These are phyloP conservation scores for Hozukius guyotensis DNA, from an alignment of 2,797 vertebrate species.

Conservation along the genomic window DNA sequence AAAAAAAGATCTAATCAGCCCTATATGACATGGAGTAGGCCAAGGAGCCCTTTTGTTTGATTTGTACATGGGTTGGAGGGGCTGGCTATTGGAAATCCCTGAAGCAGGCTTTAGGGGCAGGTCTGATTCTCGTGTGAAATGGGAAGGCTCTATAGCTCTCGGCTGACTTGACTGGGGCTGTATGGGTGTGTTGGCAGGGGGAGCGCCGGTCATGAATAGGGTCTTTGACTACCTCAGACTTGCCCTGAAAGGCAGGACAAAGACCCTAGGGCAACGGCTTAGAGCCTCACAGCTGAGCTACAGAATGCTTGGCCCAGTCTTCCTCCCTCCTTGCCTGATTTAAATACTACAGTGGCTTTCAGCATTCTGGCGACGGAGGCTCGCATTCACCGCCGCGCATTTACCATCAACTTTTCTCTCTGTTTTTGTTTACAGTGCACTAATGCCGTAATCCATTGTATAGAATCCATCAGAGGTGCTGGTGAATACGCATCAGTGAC, in stretches of 20 bases:
- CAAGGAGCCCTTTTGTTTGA: constrained; percentile 82
- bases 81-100: constrained; percentile 84
- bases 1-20: constrained; percentile 78
- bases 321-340: constrained; percentile 82
- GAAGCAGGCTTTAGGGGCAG: constrained; percentile 86
- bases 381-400: constrained; percentile 67
- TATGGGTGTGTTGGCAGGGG: constrained; percentile 87
- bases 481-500: constrained; percentile 55
- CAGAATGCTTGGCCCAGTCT: constrained; percentile 83
- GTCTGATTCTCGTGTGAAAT: constrained; percentile 87
- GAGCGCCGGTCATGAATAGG: constrained; percentile 85
- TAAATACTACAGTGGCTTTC: constrained; percentile 86
- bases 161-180: constrained; percentile 85
- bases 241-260: constrained; percentile 88
- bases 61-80: constrained; percentile 80
- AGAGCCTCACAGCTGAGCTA: constrained; percentile 86
- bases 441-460: constrained; percentile 57
- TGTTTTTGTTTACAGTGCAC: constrained; percentile 79
- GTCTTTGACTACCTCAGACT: constrained; percentile 88
- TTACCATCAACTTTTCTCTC: constrained; percentile 67
- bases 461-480: constrained; percentile 37
- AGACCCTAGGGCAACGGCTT: constrained; percentile 86
- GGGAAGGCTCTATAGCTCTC: constrained; percentile 85
- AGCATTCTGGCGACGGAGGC: constrained; percentile 76
- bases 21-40: constrained; percentile 80